phyloP scores from a whole-genome alignment of 2,888 invertebrate species.

The Parnassius orleans region DNA sequence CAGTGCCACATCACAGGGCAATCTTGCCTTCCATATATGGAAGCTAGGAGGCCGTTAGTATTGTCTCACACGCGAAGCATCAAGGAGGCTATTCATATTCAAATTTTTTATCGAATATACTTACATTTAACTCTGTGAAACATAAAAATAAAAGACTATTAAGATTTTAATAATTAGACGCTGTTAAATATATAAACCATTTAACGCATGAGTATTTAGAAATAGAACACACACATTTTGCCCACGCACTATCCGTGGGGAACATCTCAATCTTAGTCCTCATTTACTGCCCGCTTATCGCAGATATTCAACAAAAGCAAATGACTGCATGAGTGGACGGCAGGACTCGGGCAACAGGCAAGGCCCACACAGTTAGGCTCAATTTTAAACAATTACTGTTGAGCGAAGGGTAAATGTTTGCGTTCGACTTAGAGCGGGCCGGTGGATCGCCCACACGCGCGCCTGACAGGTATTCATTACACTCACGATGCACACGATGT shows the following conservation, averaged over 20 bases:
- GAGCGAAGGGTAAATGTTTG: conserved; percentile 80
- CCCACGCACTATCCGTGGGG: conserved; percentile 10
- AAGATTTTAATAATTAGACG: too few species aligned
- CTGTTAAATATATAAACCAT: too few species aligned
- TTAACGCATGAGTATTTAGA: too few species aligned
- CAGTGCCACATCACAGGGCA: too few species aligned
- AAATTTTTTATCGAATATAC: too few species aligned
- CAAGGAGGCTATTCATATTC: too few species aligned
- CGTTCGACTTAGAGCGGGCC: conserved; percentile 67
- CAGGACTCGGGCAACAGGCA: conserved; percentile 59
- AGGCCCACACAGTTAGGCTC: conserved; percentile 80
- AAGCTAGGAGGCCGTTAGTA: too few species aligned
- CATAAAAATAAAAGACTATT: too few species aligned
- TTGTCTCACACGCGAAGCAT: too few species aligned
- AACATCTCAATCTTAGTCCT: conserved; percentile 34
- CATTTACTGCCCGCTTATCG: conserved; percentile 60
- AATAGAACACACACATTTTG: neutral
- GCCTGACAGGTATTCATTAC: conserved; percentile 79
- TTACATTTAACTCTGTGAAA: too few species aligned
- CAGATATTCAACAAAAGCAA: conserved; percentile 58
- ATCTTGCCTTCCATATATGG: too few species aligned
- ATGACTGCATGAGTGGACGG: conserved; percentile 48
- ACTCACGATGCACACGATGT: conserved; percentile 66
- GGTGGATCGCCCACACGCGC: conserved; percentile 76
- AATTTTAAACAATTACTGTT: conserved; percentile 81